Percentiles rank a stretch among this genome's conserved stretches.
Evolutionary conservation across 2,888 invertebrate species (phyloP).

Genomic region (Drosophila atroscutellata): DNA sequence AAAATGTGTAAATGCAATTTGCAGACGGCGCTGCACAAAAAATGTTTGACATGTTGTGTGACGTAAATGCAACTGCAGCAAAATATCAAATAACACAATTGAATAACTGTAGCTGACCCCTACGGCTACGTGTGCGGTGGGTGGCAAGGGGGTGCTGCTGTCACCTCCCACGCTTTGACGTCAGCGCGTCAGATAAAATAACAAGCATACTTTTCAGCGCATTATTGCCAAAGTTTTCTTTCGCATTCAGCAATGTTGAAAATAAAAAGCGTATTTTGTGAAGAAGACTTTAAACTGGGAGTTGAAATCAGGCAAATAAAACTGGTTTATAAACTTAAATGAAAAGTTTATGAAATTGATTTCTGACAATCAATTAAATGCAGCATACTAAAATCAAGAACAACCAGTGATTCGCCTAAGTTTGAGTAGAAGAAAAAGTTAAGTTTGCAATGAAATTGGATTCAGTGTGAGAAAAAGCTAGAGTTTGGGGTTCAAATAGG

Average conservation of each 20-base stretch:
- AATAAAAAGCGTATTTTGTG: neutral
- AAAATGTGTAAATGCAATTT: constrained; percentile 73
- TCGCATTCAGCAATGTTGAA: neutral
- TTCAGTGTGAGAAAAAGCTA: neutral
- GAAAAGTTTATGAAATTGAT: neutral
- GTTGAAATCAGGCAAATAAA: neutral
- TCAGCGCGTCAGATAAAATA: constrained; percentile 20
- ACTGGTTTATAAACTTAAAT: neutral
- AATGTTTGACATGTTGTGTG: constrained; percentile 51
- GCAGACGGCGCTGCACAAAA: constrained; percentile 31
- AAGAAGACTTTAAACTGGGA: neutral
- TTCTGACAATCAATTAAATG: neutral
- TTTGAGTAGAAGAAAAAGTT: neutral
- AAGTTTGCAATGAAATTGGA: neutral
- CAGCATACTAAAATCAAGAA: no score
- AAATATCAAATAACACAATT: constrained; percentile 58
- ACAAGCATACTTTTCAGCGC: constrained; percentile 47
- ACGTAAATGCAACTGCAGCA: constrained; percentile 55
- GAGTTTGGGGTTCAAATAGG: neutral
- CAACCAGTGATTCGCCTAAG: no score
- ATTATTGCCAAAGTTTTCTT: constrained; percentile 21
- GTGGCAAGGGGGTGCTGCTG: neutral
- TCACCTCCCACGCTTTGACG: neutral
- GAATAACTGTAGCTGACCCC: constrained; percentile 36
- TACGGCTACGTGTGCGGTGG: neutral